Evolutionary conservation across 2,888 invertebrate species (phyloP).

Genomic region (Microctonus hyperodae): DNA sequence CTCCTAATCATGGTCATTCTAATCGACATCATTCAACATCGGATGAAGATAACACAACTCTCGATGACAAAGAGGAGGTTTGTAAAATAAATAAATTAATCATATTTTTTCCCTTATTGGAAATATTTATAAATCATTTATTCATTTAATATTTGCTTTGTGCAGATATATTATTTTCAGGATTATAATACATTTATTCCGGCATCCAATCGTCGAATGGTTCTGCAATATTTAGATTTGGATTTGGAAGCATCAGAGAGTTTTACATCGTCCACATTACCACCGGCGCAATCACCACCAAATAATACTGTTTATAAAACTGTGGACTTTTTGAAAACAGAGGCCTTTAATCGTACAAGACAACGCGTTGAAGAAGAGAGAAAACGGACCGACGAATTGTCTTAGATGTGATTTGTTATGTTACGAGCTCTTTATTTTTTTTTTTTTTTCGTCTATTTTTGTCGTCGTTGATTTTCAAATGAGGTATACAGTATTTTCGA

Average conservation of each 20-base stretch:
- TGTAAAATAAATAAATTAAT: neutral
- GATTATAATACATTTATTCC: conserved; percentile 57
- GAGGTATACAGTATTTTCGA: conserved; percentile 29
- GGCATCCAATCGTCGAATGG: conserved; percentile 56
- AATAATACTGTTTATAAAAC: conserved; percentile 81
- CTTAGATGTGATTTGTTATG: conserved; percentile 36
- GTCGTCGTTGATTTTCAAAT: conserved; percentile 4
- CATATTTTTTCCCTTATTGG: neutral
- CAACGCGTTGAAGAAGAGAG: conserved; percentile 79
- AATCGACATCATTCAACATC: conserved; percentile 59
- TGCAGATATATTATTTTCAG: conserved; percentile 61
- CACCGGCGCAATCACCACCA: conserved; percentile 61
- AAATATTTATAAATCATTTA: conserved; percentile 6
- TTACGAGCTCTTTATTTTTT: neutral
- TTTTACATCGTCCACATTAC: conserved; percentile 58
- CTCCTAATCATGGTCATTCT: conserved; percentile 54
- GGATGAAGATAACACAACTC: conserved; percentile 63
- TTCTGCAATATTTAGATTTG: conserved; percentile 85
- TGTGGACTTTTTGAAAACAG: conserved; percentile 93
- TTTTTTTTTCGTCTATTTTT: conserved; percentile 10
- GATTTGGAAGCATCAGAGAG: conserved; percentile 72
- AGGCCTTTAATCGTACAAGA: conserved; percentile 87
- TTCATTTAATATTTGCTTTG: conserved; percentile 7
- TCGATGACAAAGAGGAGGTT: conserved; percentile 63
- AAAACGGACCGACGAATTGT: conserved; percentile 60